Percentiles rank a stretch among this genome's conserved stretches.
Conservation (phyloP, 2,797 vertebrate species). For the Rhinophrynus dorsalis region DNA sequence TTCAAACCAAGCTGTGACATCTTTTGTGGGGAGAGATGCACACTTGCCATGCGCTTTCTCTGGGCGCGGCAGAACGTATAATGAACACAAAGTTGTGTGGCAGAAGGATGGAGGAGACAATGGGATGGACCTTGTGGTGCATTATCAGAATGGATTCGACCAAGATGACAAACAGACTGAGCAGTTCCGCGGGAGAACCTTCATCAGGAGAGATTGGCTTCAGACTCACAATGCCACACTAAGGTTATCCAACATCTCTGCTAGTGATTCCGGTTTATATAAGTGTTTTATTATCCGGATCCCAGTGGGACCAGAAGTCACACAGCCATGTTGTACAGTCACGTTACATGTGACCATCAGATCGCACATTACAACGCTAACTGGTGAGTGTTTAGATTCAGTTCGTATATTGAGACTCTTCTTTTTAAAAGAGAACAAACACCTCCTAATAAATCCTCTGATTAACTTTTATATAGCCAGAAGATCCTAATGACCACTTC, state of each 20-base stretch:
- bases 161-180: background rate
- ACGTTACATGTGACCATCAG: background rate
- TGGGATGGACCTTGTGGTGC: background rate
- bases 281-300: background rate
- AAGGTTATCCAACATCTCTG: background rate
- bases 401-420: too few species aligned
- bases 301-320: background rate
- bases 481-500: too few species aligned
- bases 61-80: background rate
- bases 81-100: background rate
- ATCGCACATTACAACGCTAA: too few species aligned
- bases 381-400: background rate
- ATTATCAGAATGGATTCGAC: background rate
- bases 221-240: background rate
- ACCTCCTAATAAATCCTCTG: too few species aligned
- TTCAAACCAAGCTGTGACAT: background rate
- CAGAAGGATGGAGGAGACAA: background rate
- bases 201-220: background rate
- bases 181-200: background rate
- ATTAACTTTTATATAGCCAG: too few species aligned
- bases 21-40: background rate
- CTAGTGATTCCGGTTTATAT: background rate
- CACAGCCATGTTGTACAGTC: background rate
- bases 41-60: background rate
- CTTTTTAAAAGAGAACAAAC: too few species aligned